Conservation (phyloP, 2,113 vertebrate species). For the Atrichornis clamosus region DNA sequence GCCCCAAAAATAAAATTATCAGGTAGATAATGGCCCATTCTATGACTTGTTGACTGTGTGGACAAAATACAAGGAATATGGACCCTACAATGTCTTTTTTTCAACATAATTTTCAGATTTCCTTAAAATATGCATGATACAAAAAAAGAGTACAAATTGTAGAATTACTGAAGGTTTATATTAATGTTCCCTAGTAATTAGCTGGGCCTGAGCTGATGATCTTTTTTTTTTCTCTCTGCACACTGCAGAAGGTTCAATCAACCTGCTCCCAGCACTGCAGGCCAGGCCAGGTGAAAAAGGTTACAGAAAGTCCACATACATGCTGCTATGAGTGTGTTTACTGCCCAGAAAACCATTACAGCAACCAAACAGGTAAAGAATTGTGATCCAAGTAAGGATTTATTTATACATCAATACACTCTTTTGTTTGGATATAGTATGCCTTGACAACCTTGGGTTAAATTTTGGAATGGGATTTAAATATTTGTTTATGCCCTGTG, state of each 20-base stretch:
- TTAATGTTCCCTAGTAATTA: background rate
- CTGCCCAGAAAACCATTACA: conserved; percentile 85
- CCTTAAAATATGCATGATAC: background rate
- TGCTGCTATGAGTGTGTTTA: conserved; percentile 87
- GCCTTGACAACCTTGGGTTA: background rate
- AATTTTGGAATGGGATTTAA: background rate
- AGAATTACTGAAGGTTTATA: background rate
- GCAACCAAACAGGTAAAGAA: conserved; percentile 77
- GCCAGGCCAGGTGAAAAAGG: conserved; percentile 85
- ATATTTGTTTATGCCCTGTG: background rate
- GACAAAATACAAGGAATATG: background rate
- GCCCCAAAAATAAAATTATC: background rate
- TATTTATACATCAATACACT: background rate
- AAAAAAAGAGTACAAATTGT: background rate
- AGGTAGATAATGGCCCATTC: background rate
- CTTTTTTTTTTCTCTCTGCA: background rate
- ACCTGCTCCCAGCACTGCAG: conserved; percentile 82
- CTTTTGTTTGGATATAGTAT: background rate
- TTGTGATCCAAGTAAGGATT: background rate
- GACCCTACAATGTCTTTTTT: background rate
- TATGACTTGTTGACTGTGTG: background rate
- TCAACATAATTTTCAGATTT: background rate
- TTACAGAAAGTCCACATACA: conserved; percentile 80
- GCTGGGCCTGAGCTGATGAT: background rate
- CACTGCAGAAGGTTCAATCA: conserved; percentile 75